Conservation (phyloP, 2,797 vertebrate genomes). For the Mycteria americana region DNA sequence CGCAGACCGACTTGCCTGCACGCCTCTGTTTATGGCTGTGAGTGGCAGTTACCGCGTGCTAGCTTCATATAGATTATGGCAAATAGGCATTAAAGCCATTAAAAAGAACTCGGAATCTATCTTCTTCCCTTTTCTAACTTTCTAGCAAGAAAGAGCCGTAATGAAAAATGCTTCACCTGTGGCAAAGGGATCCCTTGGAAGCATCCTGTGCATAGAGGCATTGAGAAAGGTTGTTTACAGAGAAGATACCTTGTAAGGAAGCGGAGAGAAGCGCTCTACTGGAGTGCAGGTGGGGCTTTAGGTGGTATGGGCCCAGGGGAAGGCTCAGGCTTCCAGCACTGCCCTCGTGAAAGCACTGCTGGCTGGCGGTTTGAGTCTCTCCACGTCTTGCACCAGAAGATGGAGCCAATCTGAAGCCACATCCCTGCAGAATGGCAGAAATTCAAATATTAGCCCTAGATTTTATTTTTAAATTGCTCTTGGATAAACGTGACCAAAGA, state of each 20-base stretch:
- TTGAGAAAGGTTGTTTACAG: not conserved
- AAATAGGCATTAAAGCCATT: not conserved
- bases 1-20: not conserved
- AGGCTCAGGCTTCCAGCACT: not conserved
- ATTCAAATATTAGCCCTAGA: not conserved
- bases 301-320: not conserved
- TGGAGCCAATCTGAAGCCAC: not conserved
- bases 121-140: not conserved
- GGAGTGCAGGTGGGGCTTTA: not conserved
- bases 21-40: rapidly evolving
- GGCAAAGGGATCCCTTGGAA: not conserved
- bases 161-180: not conserved
- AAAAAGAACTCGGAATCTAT: not conserved
- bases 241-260: not conserved
- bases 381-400: not conserved
- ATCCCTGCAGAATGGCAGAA: not conserved
- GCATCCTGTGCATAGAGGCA: not conserved
- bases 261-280: not conserved
- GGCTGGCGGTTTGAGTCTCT: not conserved
- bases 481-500: not conserved
- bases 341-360: not conserved
- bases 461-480: not conserved
- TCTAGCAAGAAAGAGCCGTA: not conserved
- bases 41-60: not conserved
- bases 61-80: not conserved